Evolutionary conservation across 2,888 invertebrate species (phyloP).

Genomic region (Cataglyphis livida): DNA sequence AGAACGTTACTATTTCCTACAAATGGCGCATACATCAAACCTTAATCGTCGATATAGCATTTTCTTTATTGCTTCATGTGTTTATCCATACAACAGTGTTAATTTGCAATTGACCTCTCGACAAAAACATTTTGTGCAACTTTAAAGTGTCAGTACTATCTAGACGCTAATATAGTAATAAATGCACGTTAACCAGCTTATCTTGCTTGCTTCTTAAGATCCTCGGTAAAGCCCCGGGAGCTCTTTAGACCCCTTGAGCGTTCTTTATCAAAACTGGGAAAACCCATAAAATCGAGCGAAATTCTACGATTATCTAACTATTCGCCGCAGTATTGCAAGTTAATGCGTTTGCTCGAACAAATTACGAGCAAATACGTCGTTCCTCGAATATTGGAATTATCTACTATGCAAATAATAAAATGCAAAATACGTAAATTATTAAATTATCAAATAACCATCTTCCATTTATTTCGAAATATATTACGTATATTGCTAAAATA

Average conservation of each 20-base stretch:
- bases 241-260: neutral
- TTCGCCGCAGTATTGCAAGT: neutral
- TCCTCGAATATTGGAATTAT: conserved; percentile 4
- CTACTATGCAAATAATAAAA: neutral
- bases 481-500: neutral
- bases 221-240: neutral
- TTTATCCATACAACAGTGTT: conserved; percentile 33
- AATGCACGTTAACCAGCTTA: conserved; percentile 26
- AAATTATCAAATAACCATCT: neutral
- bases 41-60: conserved; percentile 38
- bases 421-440: neutral
- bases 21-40: conserved; percentile 18
- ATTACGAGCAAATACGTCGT: neutral
- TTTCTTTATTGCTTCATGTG: conserved; percentile 33
- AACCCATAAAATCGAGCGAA: neutral
- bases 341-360: conserved; percentile 2
- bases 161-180: conserved; percentile 12
- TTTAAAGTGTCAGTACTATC: neutral
- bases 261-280: conserved; percentile 25
- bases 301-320: conserved; percentile 20
- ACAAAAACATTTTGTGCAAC: conserved; percentile 30
- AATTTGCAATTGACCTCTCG: conserved; percentile 58
- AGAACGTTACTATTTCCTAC: neutral
- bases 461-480: neutral
- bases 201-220: conserved; percentile 9